Evolutionary conservation across 1,140 invertebrate species (phyloP).

Genomic region (Oncopodura yosiiana): DNA sequence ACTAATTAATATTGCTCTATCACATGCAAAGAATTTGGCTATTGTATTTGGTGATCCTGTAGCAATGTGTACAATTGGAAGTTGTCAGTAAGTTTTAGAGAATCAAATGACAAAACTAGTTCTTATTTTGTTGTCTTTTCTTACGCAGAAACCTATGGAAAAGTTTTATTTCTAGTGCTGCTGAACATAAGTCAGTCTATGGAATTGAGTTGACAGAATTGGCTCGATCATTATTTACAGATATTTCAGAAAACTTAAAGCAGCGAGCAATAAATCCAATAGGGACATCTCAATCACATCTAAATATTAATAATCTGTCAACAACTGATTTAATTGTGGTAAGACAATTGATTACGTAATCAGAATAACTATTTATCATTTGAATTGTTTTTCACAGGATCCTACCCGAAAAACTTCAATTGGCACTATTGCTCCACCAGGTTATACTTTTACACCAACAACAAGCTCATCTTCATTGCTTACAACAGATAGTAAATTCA

Average conservation of each 20-base stretch:
- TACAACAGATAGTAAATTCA: too few relatives aligned
- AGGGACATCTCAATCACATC: too few relatives aligned
- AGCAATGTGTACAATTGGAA: slow-evolving; percentile 68
- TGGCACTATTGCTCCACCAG: too few relatives aligned
- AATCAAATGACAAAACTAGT: background rate
- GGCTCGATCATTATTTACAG: background rate
- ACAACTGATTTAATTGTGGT: too few relatives aligned
- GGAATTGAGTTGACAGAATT: slow-evolving; percentile 13
- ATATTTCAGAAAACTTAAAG: background rate
- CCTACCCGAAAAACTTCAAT: too few relatives aligned
- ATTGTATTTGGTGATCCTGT: slow-evolving; percentile 78
- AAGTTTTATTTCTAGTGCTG: slow-evolving; percentile 8
- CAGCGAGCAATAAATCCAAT: too few relatives aligned
- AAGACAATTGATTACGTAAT: too few relatives aligned
- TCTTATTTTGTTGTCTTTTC: background rate
- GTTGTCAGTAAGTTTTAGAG: slow-evolving; percentile 51
- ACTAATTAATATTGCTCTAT: slow-evolving; percentile 75
- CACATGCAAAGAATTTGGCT: slow-evolving; percentile 72
- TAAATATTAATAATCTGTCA: too few relatives aligned
- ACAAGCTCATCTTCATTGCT: too few relatives aligned
- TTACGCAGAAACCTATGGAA: slow-evolving; percentile 17
- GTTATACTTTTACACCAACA: too few relatives aligned
- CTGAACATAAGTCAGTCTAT: slow-evolving; percentile 9
- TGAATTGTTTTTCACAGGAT: too few relatives aligned
- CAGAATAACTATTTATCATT: too few relatives aligned